These are phyloP conservation scores for Drosophila arawakana DNA, from an alignment of 1,140 invertebrate genomes.

Conservation along the genomic window DNA sequence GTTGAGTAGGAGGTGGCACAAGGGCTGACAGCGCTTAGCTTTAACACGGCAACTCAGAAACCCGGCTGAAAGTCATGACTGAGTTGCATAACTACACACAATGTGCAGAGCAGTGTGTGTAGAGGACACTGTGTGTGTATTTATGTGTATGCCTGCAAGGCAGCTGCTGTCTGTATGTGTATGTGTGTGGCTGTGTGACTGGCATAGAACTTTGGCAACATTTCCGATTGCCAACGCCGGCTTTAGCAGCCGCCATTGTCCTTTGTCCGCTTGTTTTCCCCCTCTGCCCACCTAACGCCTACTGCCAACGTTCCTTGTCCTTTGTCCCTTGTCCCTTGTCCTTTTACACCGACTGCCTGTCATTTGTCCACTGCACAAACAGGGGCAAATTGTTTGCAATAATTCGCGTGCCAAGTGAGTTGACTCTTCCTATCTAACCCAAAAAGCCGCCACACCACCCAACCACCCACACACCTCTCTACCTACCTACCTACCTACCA, in stretches of 20 bases:
- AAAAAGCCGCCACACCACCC: background rate
- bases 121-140: constrained; percentile 8
- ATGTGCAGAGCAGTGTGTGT: constrained; percentile 31
- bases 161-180: constrained; percentile 19
- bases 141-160: constrained; percentile 26
- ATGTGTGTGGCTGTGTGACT: constrained; percentile 33
- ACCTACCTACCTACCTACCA: background rate
- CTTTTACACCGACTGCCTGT: constrained; percentile 16
- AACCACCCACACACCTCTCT: background rate
- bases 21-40: constrained; percentile 30
- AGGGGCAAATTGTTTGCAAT: constrained; percentile 79
- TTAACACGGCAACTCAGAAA: background rate
- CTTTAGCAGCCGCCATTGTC: constrained; percentile 42
- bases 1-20: background rate
- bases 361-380: constrained; percentile 76
- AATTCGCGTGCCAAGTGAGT: constrained; percentile 72
- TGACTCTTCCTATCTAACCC: constrained; percentile 2
- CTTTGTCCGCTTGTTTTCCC: constrained; percentile 40
- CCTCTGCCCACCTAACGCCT: background rate
- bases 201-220: constrained; percentile 74
- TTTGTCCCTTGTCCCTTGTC: background rate
- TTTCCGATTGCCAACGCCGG: constrained; percentile 69
- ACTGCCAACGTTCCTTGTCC: constrained; percentile 50
- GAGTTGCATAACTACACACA: constrained; percentile 55
- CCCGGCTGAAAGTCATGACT: constrained; percentile 47